These are phyloP conservation scores for Liopterus haemorrhoidalis DNA, from an alignment of 2,888 invertebrate genomes.

Conservation along the genomic window DNA sequence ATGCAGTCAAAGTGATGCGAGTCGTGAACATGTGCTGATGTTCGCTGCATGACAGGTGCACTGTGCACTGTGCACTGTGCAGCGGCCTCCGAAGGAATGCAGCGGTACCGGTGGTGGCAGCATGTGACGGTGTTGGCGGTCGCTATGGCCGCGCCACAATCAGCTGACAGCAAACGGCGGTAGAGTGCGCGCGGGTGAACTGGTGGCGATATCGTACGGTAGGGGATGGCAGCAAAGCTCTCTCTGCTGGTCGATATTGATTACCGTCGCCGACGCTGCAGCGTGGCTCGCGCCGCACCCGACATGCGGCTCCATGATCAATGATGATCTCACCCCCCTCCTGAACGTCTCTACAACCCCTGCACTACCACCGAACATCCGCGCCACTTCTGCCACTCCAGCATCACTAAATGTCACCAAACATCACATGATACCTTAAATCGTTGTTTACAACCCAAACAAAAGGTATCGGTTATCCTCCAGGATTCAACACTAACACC, in stretches of 20 bases:
- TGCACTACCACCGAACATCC: background rate
- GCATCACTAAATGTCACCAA: conserved; percentile 12
- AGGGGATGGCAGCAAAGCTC: conserved; percentile 14
- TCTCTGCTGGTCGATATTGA: conserved; percentile 17
- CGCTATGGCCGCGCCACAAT: background rate
- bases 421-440: too few relatives aligned
- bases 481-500: too few relatives aligned
- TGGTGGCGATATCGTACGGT: conserved; percentile 16
- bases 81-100: background rate
- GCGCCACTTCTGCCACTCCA: conserved; percentile 9
- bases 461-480: too few relatives aligned
- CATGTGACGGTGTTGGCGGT: background rate
- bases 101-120: background rate
- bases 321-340: conserved; percentile 14
- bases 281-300: conserved; percentile 12
- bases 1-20: too few relatives aligned
- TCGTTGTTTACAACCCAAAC: too few relatives aligned
- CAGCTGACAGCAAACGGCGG: conserved; percentile 4
- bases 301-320: conserved; percentile 15
- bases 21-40: too few relatives aligned
- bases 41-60: too few relatives aligned
- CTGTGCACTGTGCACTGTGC: too few relatives aligned
- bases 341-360: background rate
- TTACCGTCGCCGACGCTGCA: conserved; percentile 11
- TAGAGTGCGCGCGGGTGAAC: conserved; percentile 10